Base-by-base conservation (phyloP, 1,140 invertebrate species). In the Trypoxylus dichotomus region DNA sequence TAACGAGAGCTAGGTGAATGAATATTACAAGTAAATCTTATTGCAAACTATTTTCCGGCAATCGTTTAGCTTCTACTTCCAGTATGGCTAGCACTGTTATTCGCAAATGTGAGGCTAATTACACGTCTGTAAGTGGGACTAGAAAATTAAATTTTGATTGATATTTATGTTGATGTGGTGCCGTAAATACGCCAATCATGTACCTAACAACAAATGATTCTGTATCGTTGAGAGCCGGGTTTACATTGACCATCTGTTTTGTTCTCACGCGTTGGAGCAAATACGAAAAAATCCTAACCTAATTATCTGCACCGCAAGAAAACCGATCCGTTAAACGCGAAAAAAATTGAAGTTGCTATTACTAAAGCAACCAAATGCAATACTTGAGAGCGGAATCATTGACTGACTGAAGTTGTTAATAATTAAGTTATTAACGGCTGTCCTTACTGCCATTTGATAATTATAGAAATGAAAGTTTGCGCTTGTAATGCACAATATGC, bases 61-160 rank as follows among this genome's bases (percentile, higher is more conserved):
- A 54, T 54, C 47, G 47, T 54, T 54, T 54, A 54, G 47, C 19
- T 54, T 54, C n/a, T 54, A 54, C 47, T 54, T 54, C 10, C 47
- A 68, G 60, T 68, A 27, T 11, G 27, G 60, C 27, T 7, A 19
- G 13, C 60, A 24, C 27, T 68, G 60, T 29, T 68, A 68, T 68
- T 68, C 24, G 60, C 60, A 68, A 68, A 68, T 29, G 60, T 24
- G 21, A 68, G 60, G 21, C 24, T 68, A 68, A 68, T 68, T 68
- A 68, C 3, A 21, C 27, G 60, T 29, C 60, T 3, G 60, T 15
- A 68, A 68, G 24, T 68, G 24, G 60, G 21, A 29, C 60, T 68
- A 68, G 47, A 54, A 54, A 68, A 68, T 68, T 68, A 68, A 68
- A 68, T 68, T 68, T 68, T 29, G 60, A 68, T 68, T 68, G 60